Evolutionary conservation across 1,140 invertebrate species (phyloP), one percentile per base, ranked within the genome.

Genomic region (Acyrthosiphon pisum): DNA sequence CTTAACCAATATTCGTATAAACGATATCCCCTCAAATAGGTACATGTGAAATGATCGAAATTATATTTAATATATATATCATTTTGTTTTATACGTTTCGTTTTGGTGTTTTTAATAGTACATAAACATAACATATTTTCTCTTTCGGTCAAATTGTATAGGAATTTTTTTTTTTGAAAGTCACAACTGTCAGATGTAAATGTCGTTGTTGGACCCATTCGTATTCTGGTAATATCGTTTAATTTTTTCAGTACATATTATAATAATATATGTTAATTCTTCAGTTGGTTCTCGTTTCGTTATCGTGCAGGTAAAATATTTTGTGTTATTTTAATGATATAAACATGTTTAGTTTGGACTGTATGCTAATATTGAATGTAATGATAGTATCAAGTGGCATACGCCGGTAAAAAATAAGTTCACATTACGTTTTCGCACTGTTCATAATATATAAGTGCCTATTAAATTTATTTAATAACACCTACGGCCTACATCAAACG

Each of bases 401-500:
- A 37, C 37, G 20, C 37, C 20, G 22, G 35, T 37, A 37, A 83
- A 37, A 37, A 37, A 81, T 35, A 84, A 44, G 3, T 87, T 37
- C 23, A 30, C 44, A 48, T 48, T 37, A 89, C n/a, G 35, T 50
- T 89, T 89, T 89, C 22, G n/a, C n/a, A 44, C n/a, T 53, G n/a
- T 53, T 53, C n/a, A 30, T 35, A 50, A 53, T 53, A 26, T n/a
- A 46, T 86, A 86, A 89, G 87, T 53, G n/a, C n/a, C n/a, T 89
- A 53, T 89, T 37, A 53, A 37, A n/a, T 46, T 87, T 53, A 48
- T 87, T 37, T 89, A 53, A 89, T 53, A 37, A 53, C 48, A 89
- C 30, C 44, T 53, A 89, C 87, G 87, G 50, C n/a, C 87, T 53
- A 89, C 48, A 37, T 89, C 87, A 89, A 37, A 89, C 48, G 87